Base-by-base conservation (phyloP, 2,797 vertebrate genomes). In the Microctenopoma steveboyesi region DNA sequence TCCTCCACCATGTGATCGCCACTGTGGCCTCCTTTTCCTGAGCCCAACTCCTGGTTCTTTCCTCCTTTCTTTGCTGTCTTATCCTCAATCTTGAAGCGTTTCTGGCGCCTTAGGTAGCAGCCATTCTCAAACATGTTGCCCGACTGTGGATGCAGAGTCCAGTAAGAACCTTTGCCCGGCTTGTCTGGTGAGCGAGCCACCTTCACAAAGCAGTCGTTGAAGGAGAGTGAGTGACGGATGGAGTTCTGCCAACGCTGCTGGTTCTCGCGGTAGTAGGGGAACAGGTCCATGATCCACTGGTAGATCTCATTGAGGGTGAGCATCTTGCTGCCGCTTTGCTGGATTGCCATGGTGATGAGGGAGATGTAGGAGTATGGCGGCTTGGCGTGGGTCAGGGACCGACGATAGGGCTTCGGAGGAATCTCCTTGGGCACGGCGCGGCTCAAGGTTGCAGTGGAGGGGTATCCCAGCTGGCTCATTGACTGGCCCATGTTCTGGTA, bases 231-330 rank as follows among this genome's bases (percentile, higher is more conserved):
- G 85, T 97, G 96, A 73, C 96, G 95, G 81, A 96, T 97, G 74
- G 95, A 96, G 90, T 96, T 97, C 88, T 96, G 96, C 96, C 96
- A 97, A 49, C 96, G 94, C 81, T 96, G 96, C 88, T 97, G 96
- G 93, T 96, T 97, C 87, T 97, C 95, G 0, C 96, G 93, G 81
- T 97, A 97, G 86, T 96, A 96, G 0, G 96, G 96, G 87, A 96
- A 96, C 77, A 97, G 92, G 87, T 97, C 96, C 96, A 97, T 97
- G 92, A 97, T 97, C 96, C 96, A 97, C 82, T 97, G 96, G 91
- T 97, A 97, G 89, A 97, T 96, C 92, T 97, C 96, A 0, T 96
- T 97, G 52, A 97, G 91, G 0, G 96, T 96, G 40, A 97, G 93
- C 96, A 97, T 97, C 92, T 97, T 97, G 89, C 92, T 95, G 22